These are phyloP conservation scores for Platyrinchus mystaceus DNA, from an alignment of 2,797 vertebrate species.

Conservation along the genomic window DNA sequence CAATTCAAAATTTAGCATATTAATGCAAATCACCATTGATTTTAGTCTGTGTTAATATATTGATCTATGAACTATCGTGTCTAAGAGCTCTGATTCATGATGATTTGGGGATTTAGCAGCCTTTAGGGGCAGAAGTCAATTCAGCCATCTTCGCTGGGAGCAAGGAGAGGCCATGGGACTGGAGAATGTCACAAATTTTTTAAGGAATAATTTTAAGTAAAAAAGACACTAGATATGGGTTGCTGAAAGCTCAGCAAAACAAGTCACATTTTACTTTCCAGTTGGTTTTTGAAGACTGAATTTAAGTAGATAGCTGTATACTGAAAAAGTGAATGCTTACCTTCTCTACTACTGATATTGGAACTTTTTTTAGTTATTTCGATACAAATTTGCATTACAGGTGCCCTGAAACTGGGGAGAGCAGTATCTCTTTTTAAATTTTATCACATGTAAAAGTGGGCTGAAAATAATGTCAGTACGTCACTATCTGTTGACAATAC, in stretches of 20 bases:
- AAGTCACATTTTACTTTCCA: background rate
- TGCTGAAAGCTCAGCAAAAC: background rate
- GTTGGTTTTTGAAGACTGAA: background rate
- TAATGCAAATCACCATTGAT: conserved; percentile 51
- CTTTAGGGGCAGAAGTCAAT: background rate
- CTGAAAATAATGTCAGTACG: background rate
- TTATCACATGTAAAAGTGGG: background rate
- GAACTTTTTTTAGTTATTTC: background rate
- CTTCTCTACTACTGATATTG: background rate
- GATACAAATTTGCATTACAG: background rate
- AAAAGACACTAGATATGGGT: background rate
- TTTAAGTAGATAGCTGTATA: background rate
- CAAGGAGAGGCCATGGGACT: background rate
- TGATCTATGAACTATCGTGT: background rate
- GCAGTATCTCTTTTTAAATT: rapidly evolving
- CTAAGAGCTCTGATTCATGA: background rate
- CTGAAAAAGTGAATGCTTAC: background rate
- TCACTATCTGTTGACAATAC: background rate
- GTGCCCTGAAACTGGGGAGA: background rate
- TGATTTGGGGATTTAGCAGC: background rate
- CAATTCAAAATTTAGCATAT: background rate
- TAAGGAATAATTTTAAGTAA: background rate
- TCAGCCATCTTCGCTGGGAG: background rate
- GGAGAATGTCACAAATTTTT: background rate
- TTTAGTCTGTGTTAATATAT: conserved; percentile 38